Evolutionary conservation across 2,797 vertebrate species (phyloP).

Genomic region (Arremon brunneinucha): DNA sequence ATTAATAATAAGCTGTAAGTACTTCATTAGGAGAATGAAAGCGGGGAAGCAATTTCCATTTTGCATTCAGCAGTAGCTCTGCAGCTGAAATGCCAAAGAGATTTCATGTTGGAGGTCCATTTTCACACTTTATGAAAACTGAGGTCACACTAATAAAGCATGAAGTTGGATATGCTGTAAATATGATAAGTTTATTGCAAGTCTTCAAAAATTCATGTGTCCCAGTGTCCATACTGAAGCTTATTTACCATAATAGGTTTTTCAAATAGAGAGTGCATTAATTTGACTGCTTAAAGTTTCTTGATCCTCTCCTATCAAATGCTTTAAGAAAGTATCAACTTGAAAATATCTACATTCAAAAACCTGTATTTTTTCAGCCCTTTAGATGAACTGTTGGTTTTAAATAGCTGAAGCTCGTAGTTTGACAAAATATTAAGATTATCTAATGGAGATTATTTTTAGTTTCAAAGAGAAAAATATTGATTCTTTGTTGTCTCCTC

Average conservation of each 20-base stretch:
- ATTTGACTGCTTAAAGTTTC: not conserved
- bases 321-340: not conserved
- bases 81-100: not conserved
- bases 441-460: constrained; percentile 1
- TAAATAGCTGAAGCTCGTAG: not conserved
- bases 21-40: constrained; percentile 1
- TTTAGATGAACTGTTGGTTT: not conserved
- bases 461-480: constrained; percentile 9
- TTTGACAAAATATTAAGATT: not conserved
- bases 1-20: constrained; percentile 12
- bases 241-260: not conserved
- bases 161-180: not conserved
- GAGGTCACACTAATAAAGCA: constrained; percentile 7
- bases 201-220: not conserved
- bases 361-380: not conserved
- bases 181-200: not conserved
- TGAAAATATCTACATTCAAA: not conserved
- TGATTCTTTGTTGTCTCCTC: not conserved
- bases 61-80: not conserved
- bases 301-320: not conserved
- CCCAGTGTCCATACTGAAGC: not conserved
- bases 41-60: not conserved
- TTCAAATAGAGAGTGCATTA: not conserved
- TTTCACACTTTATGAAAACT: constrained; percentile 15
- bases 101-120: not conserved